These are phyloP conservation scores for Lepidurus packardi DNA, from an alignment of 1,140 invertebrate genomes.

Conservation along the genomic window DNA sequence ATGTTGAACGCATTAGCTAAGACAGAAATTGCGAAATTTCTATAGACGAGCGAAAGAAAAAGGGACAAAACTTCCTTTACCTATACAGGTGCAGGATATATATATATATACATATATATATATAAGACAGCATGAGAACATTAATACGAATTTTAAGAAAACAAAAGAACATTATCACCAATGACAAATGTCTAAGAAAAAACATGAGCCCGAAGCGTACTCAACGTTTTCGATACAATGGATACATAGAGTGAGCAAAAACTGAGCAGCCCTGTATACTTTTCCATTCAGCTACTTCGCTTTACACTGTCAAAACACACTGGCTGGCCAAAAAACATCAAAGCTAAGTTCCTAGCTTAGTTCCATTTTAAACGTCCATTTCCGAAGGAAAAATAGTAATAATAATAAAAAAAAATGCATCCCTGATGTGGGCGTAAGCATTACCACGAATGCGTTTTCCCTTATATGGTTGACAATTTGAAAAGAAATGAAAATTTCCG, in stretches of 20 bases:
- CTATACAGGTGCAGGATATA: too few relatives aligned
- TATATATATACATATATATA: too few relatives aligned
- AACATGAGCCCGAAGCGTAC: too few relatives aligned
- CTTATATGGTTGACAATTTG: not conserved
- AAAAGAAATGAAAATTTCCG: not conserved
- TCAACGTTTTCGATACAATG: not conserved
- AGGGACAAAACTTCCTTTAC: not conserved
- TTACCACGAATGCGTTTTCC: not conserved
- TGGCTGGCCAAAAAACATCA: not conserved
- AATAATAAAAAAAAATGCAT: not conserved
- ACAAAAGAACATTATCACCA: too few relatives aligned
- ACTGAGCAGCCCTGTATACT: conserved; percentile 21
- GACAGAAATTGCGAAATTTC: not conserved
- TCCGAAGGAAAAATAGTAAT: not conserved
- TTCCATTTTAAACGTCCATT: not conserved
- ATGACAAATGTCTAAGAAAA: too few relatives aligned
- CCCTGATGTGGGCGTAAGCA: conserved; percentile 4
- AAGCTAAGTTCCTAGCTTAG: not conserved
- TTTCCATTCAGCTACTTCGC: not conserved
- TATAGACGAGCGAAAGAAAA: not conserved
- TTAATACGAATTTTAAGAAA: too few relatives aligned
- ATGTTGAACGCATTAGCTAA: not conserved
- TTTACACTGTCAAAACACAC: conserved; percentile 11
- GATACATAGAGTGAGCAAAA: not conserved
- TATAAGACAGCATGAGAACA: too few relatives aligned